phyloP scores from a whole-genome alignment of 2,113 vertebrate species.

The Tupaia chinensis region DNA sequence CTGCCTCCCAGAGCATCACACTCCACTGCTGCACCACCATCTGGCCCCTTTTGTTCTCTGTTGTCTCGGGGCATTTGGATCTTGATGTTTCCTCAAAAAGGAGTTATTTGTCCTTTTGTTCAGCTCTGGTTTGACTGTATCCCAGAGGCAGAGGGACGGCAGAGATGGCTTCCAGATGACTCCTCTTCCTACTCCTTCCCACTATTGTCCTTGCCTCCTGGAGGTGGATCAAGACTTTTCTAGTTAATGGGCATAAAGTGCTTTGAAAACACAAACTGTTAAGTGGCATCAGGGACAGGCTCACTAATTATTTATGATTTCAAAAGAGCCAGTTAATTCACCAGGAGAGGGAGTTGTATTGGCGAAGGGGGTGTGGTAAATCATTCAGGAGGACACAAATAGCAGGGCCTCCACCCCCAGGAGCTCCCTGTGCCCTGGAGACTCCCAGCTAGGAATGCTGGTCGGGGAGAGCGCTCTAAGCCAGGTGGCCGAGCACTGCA shows the following conservation, averaged over 20 bases:
- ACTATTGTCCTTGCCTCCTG: not conserved
- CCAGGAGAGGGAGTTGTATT: conserved; percentile 14
- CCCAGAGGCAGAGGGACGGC: not conserved
- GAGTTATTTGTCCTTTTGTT: not conserved
- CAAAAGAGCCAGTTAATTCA: conserved; percentile 70
- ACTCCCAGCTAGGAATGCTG: fast-evolving
- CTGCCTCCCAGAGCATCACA: too few relatives aligned
- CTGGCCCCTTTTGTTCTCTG: not conserved
- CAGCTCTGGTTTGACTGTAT: not conserved
- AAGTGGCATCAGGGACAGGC: conserved; percentile 46
- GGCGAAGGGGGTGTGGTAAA: not conserved
- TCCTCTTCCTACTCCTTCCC: not conserved
- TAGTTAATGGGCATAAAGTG: conserved; percentile 80
- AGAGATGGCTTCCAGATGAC: not conserved
- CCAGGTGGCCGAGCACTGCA: fast-evolving
- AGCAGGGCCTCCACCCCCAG: not conserved
- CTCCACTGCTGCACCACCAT: too few relatives aligned
- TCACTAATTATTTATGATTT: conserved; percentile 81
- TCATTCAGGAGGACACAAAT: conserved; percentile 6
- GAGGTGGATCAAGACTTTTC: conserved; percentile 58
- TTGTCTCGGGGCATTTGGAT: not conserved
- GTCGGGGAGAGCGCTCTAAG: not conserved
- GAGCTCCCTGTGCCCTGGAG: not conserved
- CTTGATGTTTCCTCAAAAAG: not conserved
- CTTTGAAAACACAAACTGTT: conserved; percentile 78